Evolutionary conservation across 2,888 invertebrate species (phyloP), one percentile per base, ranked within the genome.

Genomic region (Euphydryas editha): DNA sequence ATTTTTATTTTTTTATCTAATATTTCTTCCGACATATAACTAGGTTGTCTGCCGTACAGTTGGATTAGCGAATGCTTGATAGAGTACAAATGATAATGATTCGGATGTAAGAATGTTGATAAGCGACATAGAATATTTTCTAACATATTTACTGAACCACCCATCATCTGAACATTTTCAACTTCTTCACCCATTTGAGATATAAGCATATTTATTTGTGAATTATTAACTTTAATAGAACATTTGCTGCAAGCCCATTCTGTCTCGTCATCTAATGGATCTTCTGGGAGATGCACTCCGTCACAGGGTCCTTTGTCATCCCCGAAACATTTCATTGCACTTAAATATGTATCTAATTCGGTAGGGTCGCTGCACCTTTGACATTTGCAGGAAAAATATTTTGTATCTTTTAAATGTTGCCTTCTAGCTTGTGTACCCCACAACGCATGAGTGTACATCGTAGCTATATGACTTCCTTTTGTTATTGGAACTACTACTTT

Each of bases 371-470:
- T 84, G 75, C 97, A 97, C 72, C 97, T 94, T 61, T 88, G 81
- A 81, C 97, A 97, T 74, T 88, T 89, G 72, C 97, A 97, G 0
- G 92, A 83, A 74, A 97, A 97, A 80, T 96, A 97, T 86, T 97
- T 97, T 0, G 96, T 96, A 68, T 95, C 94, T 73, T 93, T 92
- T 21, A 97, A 88, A 87, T 97, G 97, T 73, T 96, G 96, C 68
- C 96, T 94, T 72, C 98, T 93, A 44, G 95, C 95, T 81, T 95
- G 95, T 0, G 97, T 97, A 1, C 97, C 96, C 98, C 98, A 98
- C 68, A 98, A 85, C 11, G 97, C 96, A 79, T 98, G 97, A 6
- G 97, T 97, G 76, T 98, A 98, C 94, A 96, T 97, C 1, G 97
- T 97, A 10, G 95, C 94, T 39, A 98, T 93, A 79, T 97, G 96